Percentiles rank a stretch among this genome's conserved stretches.
Conservation (phyloP, 2,888 invertebrate species). For the Melikaiella ostensackeni region DNA sequence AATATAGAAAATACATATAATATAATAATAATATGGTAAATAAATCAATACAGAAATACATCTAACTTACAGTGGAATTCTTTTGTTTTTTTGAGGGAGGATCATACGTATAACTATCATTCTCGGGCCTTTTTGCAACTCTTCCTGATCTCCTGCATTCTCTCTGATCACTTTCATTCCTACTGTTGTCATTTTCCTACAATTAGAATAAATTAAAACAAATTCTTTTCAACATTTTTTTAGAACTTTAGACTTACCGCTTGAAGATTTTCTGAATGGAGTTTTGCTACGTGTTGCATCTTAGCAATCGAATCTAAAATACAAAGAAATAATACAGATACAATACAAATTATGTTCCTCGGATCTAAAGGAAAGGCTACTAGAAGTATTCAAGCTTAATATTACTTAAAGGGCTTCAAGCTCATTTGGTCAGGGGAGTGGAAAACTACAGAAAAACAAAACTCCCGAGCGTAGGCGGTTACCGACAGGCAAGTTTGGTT, state of each 20-base stretch:
- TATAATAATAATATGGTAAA: too few relatives aligned
- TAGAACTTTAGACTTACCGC: not conserved
- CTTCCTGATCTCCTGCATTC: slow-evolving; percentile 13
- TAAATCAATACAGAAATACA: not conserved
- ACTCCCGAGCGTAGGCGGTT: too few relatives aligned
- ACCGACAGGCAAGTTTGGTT: too few relatives aligned
- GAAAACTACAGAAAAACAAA: too few relatives aligned
- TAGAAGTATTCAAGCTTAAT: too few relatives aligned
- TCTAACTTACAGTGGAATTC: not conserved
- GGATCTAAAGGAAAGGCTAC: too few relatives aligned
- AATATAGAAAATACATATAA: too few relatives aligned
- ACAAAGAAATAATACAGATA: not conserved
- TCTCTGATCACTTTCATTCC: slow-evolving; percentile 2
- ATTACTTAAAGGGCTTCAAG: too few relatives aligned
- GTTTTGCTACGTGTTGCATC: not conserved
- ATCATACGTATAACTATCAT: not conserved
- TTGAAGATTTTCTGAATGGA: not conserved
- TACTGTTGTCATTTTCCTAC: not conserved
- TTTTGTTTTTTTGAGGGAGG: slow-evolving; percentile 14
- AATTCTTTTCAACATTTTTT: not conserved
- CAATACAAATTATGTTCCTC: too few relatives aligned
- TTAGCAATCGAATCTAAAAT: not conserved
- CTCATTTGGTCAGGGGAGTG: too few relatives aligned
- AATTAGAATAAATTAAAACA: not conserved
- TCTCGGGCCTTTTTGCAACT: not conserved